Evolutionary conservation across 1,140 invertebrate genomes (phyloP), one percentile per base, ranked within the genome.

Genomic region (Ptiloglossa arizonensis): DNA sequence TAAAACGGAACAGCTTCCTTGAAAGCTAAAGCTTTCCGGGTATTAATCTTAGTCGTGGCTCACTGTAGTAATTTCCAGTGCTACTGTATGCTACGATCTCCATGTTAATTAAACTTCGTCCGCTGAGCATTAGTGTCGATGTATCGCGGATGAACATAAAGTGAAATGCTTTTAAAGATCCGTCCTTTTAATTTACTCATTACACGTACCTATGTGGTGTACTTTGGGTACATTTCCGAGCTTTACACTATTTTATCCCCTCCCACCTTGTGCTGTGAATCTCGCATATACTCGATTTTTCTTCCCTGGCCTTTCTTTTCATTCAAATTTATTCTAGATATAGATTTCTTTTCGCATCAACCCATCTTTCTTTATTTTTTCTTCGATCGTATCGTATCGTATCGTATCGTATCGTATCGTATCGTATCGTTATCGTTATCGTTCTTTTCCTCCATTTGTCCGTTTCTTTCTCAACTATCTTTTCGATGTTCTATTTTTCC

Each of bases 1-100:
- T 68, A 68, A 54, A 68, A 56, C 44, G 29, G 60, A 35, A 52
- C 8, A 29, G 54, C 29, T 78, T 52, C 22, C 68, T 56, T 59
- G 48, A 22, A 52, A 70, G n/a, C 27, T 6, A 48, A 24, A 74
- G 75, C 27, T 78, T 81, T 60, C 67, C 60, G 59, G 32, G 75
- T 63, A 81, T 81, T 81, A 81, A 81, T 69, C 69, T 79, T 68
- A 73, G 46, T 54, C 48, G 56, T 46, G 68, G 66, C 46, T 68
- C 54, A 44, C 67, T 44, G 32, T 68, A 79, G 69, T 70, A 81
- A 81, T 81, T 81, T 81, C 69, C 76, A 79, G 79, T 81, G 72
- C 76, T 74, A 81, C 74, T 71, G 74, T 41, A 32, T 63, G 67
- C 54, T 35, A 64, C 66, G 76, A 81, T 81, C 68, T 79, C 80